Evolutionary conservation across 2,888 invertebrate genomes (phyloP), one percentile per base, ranked within the genome.

Genomic region (Brassicogethes aeneus): DNA sequence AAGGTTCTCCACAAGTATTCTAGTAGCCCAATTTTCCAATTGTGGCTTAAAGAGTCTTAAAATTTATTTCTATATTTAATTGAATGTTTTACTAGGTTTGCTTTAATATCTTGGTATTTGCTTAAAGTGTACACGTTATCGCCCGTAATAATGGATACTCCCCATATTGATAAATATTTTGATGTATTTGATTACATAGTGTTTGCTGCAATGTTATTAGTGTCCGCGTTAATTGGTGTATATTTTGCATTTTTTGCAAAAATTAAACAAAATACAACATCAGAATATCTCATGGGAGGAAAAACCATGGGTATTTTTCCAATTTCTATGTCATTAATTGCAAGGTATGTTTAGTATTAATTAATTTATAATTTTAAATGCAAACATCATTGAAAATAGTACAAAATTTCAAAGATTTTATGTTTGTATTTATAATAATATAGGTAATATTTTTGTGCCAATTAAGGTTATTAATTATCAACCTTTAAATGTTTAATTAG

Each of bases 261-360:
- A 47, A 73, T 76, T 55, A 82, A 79, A 54, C 77, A 79, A 51
- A 79, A 83, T 55, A 82, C 82, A 0, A 81, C 83, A 0, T 65
- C 75, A 14, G 83, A 85, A 54, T 85, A 84, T 54, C 70, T 85
- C 41, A 78, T 84, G 72, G 85, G 84, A 3, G 82, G 84, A 15
- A 82, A 82, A 57, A 80, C 76, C 7, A 83, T 85, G 82, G 80
- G 82, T n/a, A 77, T 84, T 52, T 79, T 84, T 53, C 84, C 84
- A 1, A 82, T 85, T 57, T 82, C 84, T 38, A 82, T 84, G 81
- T 84, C 83, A 10, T 66, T 85, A 43, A 81, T 85, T 50, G 82
- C 84, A 55, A 83, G 83, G 83, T 83, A 74, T 67, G 54, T 46
- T 17, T 23, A 23, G n/a, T n/a, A n/a, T n/a, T n/a, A n/a, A n/a